Base-by-base conservation (phyloP, 53 echinoderm and acorn worm genomes). In the Zoroaster sp. region DNA sequence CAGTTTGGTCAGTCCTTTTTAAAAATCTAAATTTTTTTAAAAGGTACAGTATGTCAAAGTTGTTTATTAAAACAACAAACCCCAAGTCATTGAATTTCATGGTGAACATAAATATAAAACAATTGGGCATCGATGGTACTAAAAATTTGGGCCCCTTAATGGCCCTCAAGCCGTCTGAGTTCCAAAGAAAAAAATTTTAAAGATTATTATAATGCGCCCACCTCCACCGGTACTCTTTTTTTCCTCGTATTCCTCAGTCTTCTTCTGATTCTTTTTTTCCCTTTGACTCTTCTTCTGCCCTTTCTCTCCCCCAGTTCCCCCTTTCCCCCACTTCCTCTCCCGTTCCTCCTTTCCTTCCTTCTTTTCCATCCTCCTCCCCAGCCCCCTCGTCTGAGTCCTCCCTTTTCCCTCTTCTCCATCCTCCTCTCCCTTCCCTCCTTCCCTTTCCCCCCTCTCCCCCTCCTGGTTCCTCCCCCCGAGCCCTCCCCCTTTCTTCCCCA, bases 261-360 rank as follows among this genome's bases (percentile, higher is more conserved):
- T 14, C 14, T 14, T 47, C 49, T 47, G 8, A 47, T 14, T 47
- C 49, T 47, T 14, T 47, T 14, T 47, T 14, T 14, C 49, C 14
- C 49, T 47, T 14, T 47, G 8, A 10, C 49, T 47, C 49, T 47
- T 14, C 14, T 14, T 47, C 49, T 14, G 8, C 14, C 49, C 14
- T 14, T 47, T 14, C 14, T 14, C 14, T 14, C 14, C 49, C 14
- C 49, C 14, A 8, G 8, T 14, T 47, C 49, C 14, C 49, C 14
- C 49, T 47, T 14, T 47, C 49, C 14, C 49, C 14, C 49, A 10
- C 49, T 47, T 14, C 14, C 49, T 47, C 49, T 47, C 49, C 14
- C 49, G 8, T 14, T 14, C 49, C 14, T 14, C 14, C 49, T 47
- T 14, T 47, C 49, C 93, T 93, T 95, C 78, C 37, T 88, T 52